Base-by-base conservation (phyloP, 1,140 invertebrate genomes). In the Bombus picipes region DNA sequence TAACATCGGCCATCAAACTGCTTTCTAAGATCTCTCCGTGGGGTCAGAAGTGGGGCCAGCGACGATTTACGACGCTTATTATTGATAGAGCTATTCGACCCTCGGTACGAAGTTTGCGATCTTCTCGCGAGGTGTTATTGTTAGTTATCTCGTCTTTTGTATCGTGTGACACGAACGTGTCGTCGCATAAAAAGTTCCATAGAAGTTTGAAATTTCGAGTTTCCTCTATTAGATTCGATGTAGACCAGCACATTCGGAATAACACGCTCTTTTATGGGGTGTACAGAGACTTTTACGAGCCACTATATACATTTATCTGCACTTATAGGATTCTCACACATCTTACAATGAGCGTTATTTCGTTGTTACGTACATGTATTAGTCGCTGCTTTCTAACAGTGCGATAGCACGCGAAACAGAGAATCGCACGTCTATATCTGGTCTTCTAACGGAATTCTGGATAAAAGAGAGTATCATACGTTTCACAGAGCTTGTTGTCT, bases 1-100 rank as follows among this genome's bases (percentile, higher is more conserved):
- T 89, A 89, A 89, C 87, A 47, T 74, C 87, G 84, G 37, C 78
- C 84, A 83, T 89, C 88, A 83, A 83, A 89, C 70, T 80, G 80
- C 72, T 79, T 86, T 89, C 88, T 83, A 89, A 83, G 75, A 85
- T 89, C 78, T 65, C 37, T 66, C 87, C 74, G 39, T 59, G 53
- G 41, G 88, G 87, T 89, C 87, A 89, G 37, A 82, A 81, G 75
- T 41, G 71, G 34, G 59, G 47, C 32, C 62, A 79, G 57, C 74
- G 75, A 89, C 70, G 79, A 79, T 89, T 89, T 86, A 89, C 87
- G 80, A 72, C 77, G 77, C 32, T 79, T 80, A 88, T 89, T 88
- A 89, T 80, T 66, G 88, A 89, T 80, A 89, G 75, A 83, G 76
- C 71, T 53, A 74, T 86, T 76, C 74, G 77, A 43, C 12, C 37